phyloP scores from a whole-genome alignment of 2,888 invertebrate genomes.

The Spicauda simplicius region DNA sequence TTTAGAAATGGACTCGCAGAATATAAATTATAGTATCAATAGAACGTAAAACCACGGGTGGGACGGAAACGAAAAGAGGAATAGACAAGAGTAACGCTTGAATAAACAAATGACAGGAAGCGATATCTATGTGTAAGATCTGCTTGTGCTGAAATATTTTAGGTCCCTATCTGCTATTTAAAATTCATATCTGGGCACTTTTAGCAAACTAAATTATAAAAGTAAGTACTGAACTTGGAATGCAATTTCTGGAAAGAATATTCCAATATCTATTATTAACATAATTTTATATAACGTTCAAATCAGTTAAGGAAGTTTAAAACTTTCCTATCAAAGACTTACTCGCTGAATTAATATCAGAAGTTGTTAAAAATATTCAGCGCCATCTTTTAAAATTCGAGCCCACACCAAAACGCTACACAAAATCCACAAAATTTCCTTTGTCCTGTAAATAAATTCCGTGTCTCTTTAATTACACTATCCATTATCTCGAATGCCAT shows the following conservation, averaged over 20 bases:
- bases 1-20: background rate
- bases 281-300: too few relatives aligned
- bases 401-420: background rate
- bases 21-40: background rate
- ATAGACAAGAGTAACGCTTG: background rate
- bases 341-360: background rate
- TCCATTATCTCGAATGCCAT: conserved; percentile 29
- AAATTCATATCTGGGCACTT: too few relatives aligned
- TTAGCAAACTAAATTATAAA: too few relatives aligned
- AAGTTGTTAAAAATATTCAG: background rate
- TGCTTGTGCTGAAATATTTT: background rate
- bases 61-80: background rate
- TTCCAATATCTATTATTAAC: background rate
- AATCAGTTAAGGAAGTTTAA: background rate
- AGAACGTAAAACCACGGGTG: conserved; percentile 6
- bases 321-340: background rate
- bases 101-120: background rate
- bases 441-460: conserved; percentile 27
- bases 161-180: too few relatives aligned
- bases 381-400: conserved; percentile 7
- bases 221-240: too few relatives aligned
- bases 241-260: background rate
- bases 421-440: conserved; percentile 18
- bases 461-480: conserved; percentile 28
- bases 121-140: background rate